phyloP scores from a whole-genome alignment of 35 echinoderm and acorn worm species.

The Holothuria glaberrima region DNA sequence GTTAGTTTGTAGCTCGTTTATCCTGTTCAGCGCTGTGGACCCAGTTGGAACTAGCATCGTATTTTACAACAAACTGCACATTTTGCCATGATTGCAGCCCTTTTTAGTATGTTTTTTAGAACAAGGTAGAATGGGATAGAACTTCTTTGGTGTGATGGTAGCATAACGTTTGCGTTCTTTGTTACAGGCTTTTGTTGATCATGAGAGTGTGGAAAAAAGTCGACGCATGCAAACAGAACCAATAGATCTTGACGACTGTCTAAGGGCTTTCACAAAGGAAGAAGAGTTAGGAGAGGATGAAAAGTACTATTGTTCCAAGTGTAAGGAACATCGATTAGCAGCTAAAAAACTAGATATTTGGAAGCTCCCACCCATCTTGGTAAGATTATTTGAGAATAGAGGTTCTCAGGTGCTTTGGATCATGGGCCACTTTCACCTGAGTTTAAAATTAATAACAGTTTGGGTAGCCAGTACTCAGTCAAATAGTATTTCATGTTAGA shows the following conservation, averaged over 20 bases:
- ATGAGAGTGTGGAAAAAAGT: constrained; percentile 95
- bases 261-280: constrained; percentile 96
- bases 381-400: constrained; percentile 38
- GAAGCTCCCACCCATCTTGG: constrained; percentile 92
- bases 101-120: too few relatives aligned
- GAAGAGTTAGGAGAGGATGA: constrained; percentile 98
- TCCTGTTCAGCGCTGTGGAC: too few relatives aligned
- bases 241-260: constrained; percentile 92
- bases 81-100: too few relatives aligned
- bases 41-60: too few relatives aligned
- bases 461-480: constrained; percentile 82
- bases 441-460: constrained; percentile 14
- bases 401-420: background rate
- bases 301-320: constrained; percentile 97
- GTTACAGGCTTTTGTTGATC: constrained; percentile 79
- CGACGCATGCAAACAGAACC: constrained; percentile 86
- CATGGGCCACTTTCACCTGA: background rate
- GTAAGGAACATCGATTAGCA: constrained; percentile 90
- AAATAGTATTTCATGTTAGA: constrained; percentile 74
- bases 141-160: too few relatives aligned
- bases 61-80: too few relatives aligned
- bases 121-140: too few relatives aligned
- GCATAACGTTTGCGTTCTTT: too few relatives aligned
- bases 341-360: constrained; percentile 92
- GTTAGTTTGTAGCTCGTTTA: too few relatives aligned